Conservation (phyloP, 1,140 invertebrate species). For the Wasmannia auropunctata region DNA sequence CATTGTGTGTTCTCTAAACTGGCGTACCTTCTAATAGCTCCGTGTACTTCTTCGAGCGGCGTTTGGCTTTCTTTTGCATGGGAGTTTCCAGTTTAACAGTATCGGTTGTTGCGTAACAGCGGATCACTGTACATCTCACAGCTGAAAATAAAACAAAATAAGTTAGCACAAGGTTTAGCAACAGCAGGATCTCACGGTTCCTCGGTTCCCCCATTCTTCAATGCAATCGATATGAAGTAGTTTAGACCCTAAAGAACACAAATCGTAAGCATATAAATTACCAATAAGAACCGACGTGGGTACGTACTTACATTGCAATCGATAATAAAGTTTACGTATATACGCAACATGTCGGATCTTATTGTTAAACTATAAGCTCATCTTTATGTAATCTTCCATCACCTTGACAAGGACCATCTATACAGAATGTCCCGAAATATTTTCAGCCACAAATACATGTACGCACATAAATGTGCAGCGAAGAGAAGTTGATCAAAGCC, state of each 20-base stretch:
- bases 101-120: conserved; percentile 64
- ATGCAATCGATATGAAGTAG: too few relatives aligned
- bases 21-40: conserved; percentile 85
- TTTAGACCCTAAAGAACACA: too few relatives aligned
- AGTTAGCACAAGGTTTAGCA: not conserved
- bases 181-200: not conserved
- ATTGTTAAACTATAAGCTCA: too few relatives aligned
- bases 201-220: too few relatives aligned
- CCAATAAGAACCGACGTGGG: too few relatives aligned
- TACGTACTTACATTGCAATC: too few relatives aligned
- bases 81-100: conserved; percentile 33
- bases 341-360: too few relatives aligned
- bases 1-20: not conserved
- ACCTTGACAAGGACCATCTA: not conserved
- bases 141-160: conserved; percentile 30
- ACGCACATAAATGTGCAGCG: not conserved
- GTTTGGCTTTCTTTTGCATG: conserved; percentile 77
- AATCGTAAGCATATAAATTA: too few relatives aligned
- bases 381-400: not conserved
- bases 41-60: conserved; percentile 82
- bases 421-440: not conserved
- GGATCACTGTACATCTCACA: conserved; percentile 1
- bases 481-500: not conserved
- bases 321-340: too few relatives aligned
- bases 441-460: not conserved